These are phyloP conservation scores for Agrenia bidenticulata DNA, from an alignment of 2,888 invertebrate genomes.

Conservation along the genomic window DNA sequence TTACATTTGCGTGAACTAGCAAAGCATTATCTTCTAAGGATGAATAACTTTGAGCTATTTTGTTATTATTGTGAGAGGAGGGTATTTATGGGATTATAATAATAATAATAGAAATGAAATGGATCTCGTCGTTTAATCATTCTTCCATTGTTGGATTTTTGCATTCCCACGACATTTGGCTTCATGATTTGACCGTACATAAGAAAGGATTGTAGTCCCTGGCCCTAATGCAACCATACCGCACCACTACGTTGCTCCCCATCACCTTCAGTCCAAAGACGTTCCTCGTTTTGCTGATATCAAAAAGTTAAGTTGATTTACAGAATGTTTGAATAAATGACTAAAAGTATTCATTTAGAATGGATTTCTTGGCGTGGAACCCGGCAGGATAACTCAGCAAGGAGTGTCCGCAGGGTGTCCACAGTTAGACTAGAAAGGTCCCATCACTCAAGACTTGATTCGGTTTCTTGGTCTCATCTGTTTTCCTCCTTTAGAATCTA, in stretches of 20 bases:
- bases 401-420: constrained; percentile 46
- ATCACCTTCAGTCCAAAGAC: no score
- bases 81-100: constrained; percentile 22
- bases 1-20: no score
- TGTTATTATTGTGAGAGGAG: background rate
- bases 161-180: constrained; percentile 47
- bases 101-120: constrained; percentile 24
- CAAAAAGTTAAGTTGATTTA: constrained; percentile 11
- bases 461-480: constrained; percentile 22
- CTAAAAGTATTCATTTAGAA: constrained; percentile 16
- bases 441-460: constrained; percentile 16
- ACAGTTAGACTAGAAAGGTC: constrained; percentile 19
- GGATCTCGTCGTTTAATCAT: constrained; percentile 22
- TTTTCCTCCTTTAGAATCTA: constrained; percentile 15
- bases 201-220: no score
- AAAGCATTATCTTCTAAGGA: background rate
- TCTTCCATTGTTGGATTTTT: constrained; percentile 24
- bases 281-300: background rate
- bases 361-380: constrained; percentile 41
- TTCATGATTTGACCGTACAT: background rate
- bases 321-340: constrained; percentile 17
- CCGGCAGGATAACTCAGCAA: constrained; percentile 45
- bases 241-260: no score
- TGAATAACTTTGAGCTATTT: constrained; percentile 10
- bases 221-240: no score